These are phyloP conservation scores for Scelioninae gen. 2 DNA, from an alignment of 2,888 invertebrate genomes.

Conservation along the genomic window DNA sequence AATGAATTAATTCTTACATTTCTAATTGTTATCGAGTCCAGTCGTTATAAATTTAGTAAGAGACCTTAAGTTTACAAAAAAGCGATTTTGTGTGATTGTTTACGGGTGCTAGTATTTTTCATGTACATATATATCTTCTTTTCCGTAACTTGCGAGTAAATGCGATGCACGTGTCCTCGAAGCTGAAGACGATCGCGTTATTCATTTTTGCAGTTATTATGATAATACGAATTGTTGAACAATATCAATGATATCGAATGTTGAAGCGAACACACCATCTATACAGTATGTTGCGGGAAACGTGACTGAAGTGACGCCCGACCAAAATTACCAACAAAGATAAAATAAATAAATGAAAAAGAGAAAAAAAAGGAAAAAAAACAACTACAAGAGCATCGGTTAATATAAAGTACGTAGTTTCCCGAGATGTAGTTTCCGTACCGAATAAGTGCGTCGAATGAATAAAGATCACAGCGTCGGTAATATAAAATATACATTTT, in stretches of 20 bases:
- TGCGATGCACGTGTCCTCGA: slow-evolving; percentile 36
- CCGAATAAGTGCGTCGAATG: slow-evolving; percentile 46
- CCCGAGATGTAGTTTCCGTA: slow-evolving; percentile 39
- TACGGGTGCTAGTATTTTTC: slow-evolving; percentile 39
- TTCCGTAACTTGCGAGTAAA: slow-evolving; percentile 40
- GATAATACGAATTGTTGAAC: slow-evolving; percentile 43
- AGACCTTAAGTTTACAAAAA: slow-evolving; percentile 54
- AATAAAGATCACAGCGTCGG: slow-evolving; percentile 43
- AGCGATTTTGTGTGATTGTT: slow-evolving; percentile 47
- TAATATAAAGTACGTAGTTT: too few relatives aligned
- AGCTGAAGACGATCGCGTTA: slow-evolving; percentile 46
- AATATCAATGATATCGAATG: slow-evolving; percentile 40
- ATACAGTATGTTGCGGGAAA: slow-evolving; percentile 19
- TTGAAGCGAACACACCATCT: slow-evolving; percentile 7
- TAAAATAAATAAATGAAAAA: slow-evolving; percentile 13
- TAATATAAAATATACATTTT: slow-evolving; percentile 51
- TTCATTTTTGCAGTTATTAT: slow-evolving; percentile 44
- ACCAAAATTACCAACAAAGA: slow-evolving; percentile 25
- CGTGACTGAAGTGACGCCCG: slow-evolving; percentile 30
- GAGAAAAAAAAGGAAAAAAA: slow-evolving; percentile 28
- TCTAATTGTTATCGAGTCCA: slow-evolving; percentile 37
- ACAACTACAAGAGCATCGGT: too few relatives aligned
- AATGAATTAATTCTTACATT: slow-evolving; percentile 35
- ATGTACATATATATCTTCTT: slow-evolving; percentile 43
- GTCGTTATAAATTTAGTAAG: slow-evolving; percentile 48